Base-by-base conservation (phyloP, 2,113 vertebrate genomes). In the Centropus unirufus region DNA sequence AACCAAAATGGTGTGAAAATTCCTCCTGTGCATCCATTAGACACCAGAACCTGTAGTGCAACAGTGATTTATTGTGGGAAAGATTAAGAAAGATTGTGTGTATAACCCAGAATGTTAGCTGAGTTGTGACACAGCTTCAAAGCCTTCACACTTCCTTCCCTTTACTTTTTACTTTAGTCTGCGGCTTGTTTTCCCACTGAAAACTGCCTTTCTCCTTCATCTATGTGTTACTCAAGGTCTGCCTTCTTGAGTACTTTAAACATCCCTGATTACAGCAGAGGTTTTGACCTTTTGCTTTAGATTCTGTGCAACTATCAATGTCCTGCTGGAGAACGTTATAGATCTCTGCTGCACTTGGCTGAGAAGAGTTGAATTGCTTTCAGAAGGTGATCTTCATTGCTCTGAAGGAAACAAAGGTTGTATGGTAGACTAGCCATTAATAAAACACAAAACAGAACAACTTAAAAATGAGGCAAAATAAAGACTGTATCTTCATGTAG, bases 61-160 rank as follows among this genome's bases (percentile, higher is more conserved):
- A 52, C 58, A 74, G 52, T 72, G 68, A 94, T 96, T 94, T 75
- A 95, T 81, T 81, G 83, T 92, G 92, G 95, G 92, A 96, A 96
- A 75, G 66, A 93, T 47, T 77, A 63, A 92, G 51, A 92, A 90
- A 92, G 69, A 84, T 69, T 7, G 6, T 86, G 80, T 93, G 49
- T 89, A 75, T 95, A 97, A 93, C 89, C 92, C 72, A 96, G 83
- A 69, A 49, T 24, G 61, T 81, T 90, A 75, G 72, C 57, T 68
- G 73, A 93, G 68, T 34, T 81, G 85, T 81, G 64, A 30, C 52
- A 90, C 79, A 69, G 1, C 90, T 95, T 96, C 95, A 97, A 96
- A 97, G 92, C 40, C 27, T 92, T 89, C 74, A 84, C 61, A 69
- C 54, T 95, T 94, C 79, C 83, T 94, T 96, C 73, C 52, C 24